phyloP scores from a whole-genome alignment of 1,140 invertebrate species.

The Stenopsyche tienmushanensis region DNA sequence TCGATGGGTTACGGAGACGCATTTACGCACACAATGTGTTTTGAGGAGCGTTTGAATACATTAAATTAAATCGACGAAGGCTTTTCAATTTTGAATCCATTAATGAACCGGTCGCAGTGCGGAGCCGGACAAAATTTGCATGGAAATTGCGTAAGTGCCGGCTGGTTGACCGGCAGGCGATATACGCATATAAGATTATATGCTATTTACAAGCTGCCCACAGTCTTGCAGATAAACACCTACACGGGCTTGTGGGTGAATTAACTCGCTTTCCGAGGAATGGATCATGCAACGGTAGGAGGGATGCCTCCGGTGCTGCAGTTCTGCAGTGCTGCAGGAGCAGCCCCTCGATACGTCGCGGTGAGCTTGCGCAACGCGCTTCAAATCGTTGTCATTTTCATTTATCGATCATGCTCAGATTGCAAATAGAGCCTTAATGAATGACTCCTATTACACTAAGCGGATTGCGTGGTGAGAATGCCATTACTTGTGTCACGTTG shows the following conservation, averaged over 20 bases:
- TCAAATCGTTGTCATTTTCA: neutral
- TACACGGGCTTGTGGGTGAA: constrained; percentile 8
- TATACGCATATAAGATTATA: constrained; percentile 25
- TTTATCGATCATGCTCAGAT: neutral
- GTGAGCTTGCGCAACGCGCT: constrained; percentile 7
- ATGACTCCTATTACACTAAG: neutral
- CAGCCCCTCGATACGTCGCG: neutral
- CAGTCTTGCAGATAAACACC: constrained; percentile 8
- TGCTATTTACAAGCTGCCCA: constrained; percentile 23
- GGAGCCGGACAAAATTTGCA: constrained; percentile 46
- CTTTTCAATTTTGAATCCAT: constrained; percentile 29
- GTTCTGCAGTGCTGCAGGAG: constrained; percentile 2
- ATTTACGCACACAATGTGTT: neutral
- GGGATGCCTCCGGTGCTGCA: constrained; percentile 11
- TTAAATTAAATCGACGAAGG: constrained; percentile 16
- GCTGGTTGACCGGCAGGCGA: neutral
- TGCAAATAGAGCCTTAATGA: neutral
- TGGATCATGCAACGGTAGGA: neutral
- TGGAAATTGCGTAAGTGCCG: constrained; percentile 44
- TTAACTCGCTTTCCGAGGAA: constrained; percentile 15
- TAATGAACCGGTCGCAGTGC: constrained; percentile 42
- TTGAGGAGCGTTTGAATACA: neutral
- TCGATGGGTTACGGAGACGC: neutral
- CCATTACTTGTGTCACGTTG: neutral
- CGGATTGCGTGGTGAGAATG: neutral